Evolutionary conservation across 2,113 vertebrate species (phyloP).

Genomic region (Vombatus ursinus): DNA sequence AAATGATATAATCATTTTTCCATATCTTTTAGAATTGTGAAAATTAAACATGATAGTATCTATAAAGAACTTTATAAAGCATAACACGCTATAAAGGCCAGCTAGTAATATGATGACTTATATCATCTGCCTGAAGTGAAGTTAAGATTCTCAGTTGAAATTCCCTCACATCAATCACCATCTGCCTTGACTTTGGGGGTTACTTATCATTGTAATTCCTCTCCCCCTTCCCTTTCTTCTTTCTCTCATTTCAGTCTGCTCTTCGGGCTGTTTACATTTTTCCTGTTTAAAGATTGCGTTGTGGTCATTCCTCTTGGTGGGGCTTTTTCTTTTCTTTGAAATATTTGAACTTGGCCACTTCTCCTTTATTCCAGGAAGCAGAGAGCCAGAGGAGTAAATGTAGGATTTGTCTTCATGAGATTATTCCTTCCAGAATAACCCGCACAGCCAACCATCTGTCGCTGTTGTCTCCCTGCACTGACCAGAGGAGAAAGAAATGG

Average conservation of each 20-base stretch:
- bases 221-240: background rate
- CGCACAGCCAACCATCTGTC: background rate
- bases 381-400: background rate
- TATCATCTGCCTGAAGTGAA: background rate
- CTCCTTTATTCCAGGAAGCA: background rate
- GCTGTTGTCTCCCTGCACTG: background rate
- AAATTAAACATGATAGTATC: background rate
- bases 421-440: background rate
- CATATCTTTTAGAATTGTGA: background rate
- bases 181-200: background rate
- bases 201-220: background rate
- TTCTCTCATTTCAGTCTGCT: background rate
- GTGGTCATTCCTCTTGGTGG: background rate
- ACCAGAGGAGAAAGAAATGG: background rate
- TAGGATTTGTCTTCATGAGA: background rate
- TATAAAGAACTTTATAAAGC: background rate
- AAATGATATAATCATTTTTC: background rate
- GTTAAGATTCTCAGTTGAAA: background rate
- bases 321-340: background rate
- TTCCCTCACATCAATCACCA: background rate
- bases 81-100: background rate
- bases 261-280: background rate
- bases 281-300: background rate
- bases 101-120: background rate
- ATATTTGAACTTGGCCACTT: background rate